A percentile compares a stretch with the other conserved stretches of the same genome.
These are phyloP conservation scores for Noctua janthina DNA, from an alignment of 2,888 invertebrate species.

Conservation along the genomic window DNA sequence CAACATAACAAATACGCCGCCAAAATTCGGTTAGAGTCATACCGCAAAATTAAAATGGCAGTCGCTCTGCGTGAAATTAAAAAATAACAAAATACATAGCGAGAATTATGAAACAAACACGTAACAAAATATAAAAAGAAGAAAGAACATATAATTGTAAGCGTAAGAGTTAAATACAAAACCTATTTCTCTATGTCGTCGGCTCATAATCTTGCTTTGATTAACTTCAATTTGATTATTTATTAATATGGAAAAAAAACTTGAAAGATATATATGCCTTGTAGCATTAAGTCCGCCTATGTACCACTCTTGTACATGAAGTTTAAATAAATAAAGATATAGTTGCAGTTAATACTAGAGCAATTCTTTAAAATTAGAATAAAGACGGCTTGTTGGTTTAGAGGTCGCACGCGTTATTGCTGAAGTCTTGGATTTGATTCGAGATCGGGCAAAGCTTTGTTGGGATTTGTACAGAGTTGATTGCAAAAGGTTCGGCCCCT, in stretches of 20 bases:
- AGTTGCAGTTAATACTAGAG: no score
- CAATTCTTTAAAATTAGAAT: background rate
- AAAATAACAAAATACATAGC: background rate
- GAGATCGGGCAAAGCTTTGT: no score
- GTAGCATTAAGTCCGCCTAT: no score
- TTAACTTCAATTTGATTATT: background rate
- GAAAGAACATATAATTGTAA: no score
- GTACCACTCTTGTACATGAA: no score
- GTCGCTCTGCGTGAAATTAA: background rate
- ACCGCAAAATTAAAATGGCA: background rate
- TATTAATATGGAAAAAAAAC: background rate
- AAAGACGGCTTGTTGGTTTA: background rate
- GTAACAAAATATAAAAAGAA: background rate
- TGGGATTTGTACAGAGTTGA: no score
- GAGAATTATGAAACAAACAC: background rate
- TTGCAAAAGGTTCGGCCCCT: no score
- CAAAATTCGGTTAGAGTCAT: background rate
- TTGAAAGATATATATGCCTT: no score
- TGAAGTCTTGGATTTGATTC: no score
- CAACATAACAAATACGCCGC: slow-evolving; percentile 21
- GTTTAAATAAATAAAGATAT: no score
- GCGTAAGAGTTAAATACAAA: background rate
- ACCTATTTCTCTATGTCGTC: background rate
- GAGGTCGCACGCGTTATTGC: background rate
- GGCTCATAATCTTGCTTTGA: background rate